phyloP scores from a whole-genome alignment of 2,797 vertebrate genomes.

The Dallia pectoralis region DNA sequence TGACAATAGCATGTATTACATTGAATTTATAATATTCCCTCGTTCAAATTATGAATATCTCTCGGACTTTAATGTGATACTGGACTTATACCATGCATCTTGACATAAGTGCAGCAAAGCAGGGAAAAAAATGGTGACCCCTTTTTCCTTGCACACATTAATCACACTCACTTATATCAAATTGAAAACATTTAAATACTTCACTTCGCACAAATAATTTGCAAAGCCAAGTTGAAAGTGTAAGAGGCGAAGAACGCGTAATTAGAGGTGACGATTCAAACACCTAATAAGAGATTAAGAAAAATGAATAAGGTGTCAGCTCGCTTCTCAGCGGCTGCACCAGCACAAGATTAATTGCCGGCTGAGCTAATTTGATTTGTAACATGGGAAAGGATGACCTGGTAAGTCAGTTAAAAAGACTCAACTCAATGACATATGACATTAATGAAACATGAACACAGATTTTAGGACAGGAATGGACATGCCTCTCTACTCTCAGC shows the following conservation, averaged over 20 bases:
- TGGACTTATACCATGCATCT: constrained; percentile 20
- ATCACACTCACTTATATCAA: constrained; percentile 58
- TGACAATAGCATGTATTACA: neutral
- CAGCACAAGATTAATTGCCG: constrained; percentile 78
- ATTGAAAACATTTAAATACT: constrained; percentile 64
- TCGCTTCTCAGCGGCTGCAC: constrained; percentile 64
- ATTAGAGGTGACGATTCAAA: constrained; percentile 74
- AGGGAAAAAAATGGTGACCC: neutral
- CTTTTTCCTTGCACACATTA: constrained; percentile 49
- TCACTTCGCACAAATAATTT: constrained; percentile 70
- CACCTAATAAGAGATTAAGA: constrained; percentile 80
- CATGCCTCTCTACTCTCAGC: constrained; percentile 41
- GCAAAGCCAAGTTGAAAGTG: constrained; percentile 69
- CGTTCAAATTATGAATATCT: neutral
- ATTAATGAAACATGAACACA: constrained; percentile 78
- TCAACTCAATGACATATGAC: constrained; percentile 67
- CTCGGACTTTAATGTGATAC: constrained; percentile 3
- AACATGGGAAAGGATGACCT: constrained; percentile 76
- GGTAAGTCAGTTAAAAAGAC: constrained; percentile 71
- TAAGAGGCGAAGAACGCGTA: constrained; percentile 72
- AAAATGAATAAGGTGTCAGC: constrained; percentile 81
- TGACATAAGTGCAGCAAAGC: constrained; percentile 13
- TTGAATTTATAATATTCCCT: neutral
- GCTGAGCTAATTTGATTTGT: constrained; percentile 80
- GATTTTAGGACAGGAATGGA: constrained; percentile 28